phyloP scores from a whole-genome alignment of 2,113 vertebrate genomes.

The Deroptyus accipitrinus region DNA sequence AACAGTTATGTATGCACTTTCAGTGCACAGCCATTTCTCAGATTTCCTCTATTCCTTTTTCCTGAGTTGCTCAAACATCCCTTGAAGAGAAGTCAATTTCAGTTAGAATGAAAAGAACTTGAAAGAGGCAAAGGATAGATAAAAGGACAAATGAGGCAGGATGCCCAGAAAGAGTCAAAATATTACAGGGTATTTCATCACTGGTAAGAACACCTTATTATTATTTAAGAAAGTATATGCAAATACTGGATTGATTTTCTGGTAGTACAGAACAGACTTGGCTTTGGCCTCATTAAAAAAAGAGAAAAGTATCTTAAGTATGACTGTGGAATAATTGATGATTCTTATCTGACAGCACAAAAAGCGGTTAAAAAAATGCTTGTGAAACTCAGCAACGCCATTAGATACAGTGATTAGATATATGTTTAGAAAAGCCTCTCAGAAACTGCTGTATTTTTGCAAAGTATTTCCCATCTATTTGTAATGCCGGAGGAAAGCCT shows the following conservation, averaged over 20 bases:
- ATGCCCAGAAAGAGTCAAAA: neutral
- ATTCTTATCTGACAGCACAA: neutral
- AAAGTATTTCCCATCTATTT: neutral
- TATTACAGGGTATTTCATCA: neutral
- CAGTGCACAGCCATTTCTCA: neutral
- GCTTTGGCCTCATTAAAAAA: neutral
- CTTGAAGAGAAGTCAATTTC: neutral
- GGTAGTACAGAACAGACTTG: neutral
- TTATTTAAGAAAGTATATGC: neutral
- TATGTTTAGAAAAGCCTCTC: neutral
- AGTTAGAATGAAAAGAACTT: neutral
- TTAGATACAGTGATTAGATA: neutral
- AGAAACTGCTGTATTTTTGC: fast-evolving
- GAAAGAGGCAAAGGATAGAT: neutral
- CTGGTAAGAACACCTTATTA: neutral
- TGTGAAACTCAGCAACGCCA: neutral
- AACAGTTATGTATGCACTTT: neutral
- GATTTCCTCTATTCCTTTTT: neutral
- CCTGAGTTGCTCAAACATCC: neutral
- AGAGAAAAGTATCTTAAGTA: neutral
- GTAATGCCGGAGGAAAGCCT: neutral
- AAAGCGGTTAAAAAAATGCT: neutral
- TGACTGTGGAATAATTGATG: neutral
- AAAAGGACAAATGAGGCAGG: neutral
- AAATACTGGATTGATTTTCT: neutral